Percentiles rank a stretch among this genome's conserved stretches.
These are phyloP conservation scores for Dendrolimus houi DNA, from an alignment of 2,888 invertebrate species.

Conservation along the genomic window DNA sequence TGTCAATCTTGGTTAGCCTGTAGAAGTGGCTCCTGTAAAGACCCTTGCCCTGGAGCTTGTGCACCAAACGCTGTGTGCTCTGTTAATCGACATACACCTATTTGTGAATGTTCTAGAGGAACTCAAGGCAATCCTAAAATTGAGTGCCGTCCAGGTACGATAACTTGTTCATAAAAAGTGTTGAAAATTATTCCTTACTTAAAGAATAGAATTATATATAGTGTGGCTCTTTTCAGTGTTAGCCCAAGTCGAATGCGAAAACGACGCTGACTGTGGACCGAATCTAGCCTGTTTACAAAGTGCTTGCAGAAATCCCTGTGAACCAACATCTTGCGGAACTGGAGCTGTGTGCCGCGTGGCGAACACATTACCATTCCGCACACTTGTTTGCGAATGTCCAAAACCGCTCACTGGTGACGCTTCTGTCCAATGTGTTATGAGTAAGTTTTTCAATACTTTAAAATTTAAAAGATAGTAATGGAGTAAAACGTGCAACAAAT, in stretches of 20 bases:
- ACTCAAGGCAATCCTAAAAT: slow-evolving; percentile 86
- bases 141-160: slow-evolving; percentile 77
- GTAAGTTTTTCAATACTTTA: slow-evolving; percentile 65
- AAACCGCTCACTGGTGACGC: slow-evolving; percentile 91
- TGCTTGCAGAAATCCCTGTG: slow-evolving; percentile 88
- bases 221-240: slow-evolving; percentile 42
- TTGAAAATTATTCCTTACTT: not conserved
- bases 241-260: slow-evolving; percentile 80
- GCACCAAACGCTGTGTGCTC: slow-evolving; percentile 86
- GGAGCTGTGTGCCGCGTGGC: slow-evolving; percentile 90
- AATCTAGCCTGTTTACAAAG: slow-evolving; percentile 89
- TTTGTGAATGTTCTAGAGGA: slow-evolving; percentile 89
- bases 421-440: slow-evolving; percentile 86
- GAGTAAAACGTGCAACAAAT: too few species aligned
- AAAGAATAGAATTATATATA: not conserved
- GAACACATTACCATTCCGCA: slow-evolving; percentile 89
- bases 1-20: slow-evolving; percentile 89
- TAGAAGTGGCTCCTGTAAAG: slow-evolving; percentile 84
- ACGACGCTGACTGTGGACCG: slow-evolving; percentile 91
- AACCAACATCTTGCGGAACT: slow-evolving; percentile 85
- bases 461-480: too few species aligned
- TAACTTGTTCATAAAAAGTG: slow-evolving; percentile 1
- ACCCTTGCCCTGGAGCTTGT: slow-evolving; percentile 91
- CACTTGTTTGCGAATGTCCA: slow-evolving; percentile 91
- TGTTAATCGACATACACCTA: slow-evolving; percentile 84